Evolutionary conservation across 2,888 invertebrate genomes (phyloP), one percentile per base, ranked within the genome.

Genomic region (Melinopterus prodromus): DNA sequence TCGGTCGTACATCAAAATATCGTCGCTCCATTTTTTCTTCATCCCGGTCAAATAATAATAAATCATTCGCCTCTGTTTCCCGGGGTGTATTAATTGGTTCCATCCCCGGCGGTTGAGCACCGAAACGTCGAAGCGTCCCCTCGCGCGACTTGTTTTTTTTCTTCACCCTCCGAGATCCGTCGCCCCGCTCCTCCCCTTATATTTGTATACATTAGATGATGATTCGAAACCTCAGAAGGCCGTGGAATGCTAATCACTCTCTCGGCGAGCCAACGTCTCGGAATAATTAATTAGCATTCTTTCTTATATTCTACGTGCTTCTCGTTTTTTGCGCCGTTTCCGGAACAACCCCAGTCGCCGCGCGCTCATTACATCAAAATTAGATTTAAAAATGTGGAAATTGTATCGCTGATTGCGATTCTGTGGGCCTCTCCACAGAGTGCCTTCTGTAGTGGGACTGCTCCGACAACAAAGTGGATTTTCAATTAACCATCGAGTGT

Each of bases 241-340:
- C 81, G 84, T 85, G 86, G 88, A 87, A 88, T 91, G 91, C 91
- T 91, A 91, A 91, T 91, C 91, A 91, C 90, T 90, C 90, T 85
- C 90, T 85, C 87, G 84, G 89, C 86, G 84, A 89, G 90, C 90
- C 89, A 89, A 90, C 91, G 90, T 91, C 87, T 88, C 86, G 86
- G 91, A 91, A 91, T 91, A 91, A 91, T 91, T 91, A 91, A 91
- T 91, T 91, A 91, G 91, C 90, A 91, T 91, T 91, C 91, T 91
- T 91, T 90, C 87, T 90, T 88, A 88, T 88, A 88, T 87, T 88
- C 88, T 88, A 88, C 88, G 88, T 87, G 88, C 77, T 26, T 76
- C 78, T 16, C 81, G 70, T n/a, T 74, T 80, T 71, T 78, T 79
- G 78, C 84, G 81, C 69, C 80, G 71, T 53, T 53, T 77, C 78